These are phyloP conservation scores for Cantharis flavilabris DNA, from an alignment of 2,888 invertebrate genomes.

Conservation along the genomic window DNA sequence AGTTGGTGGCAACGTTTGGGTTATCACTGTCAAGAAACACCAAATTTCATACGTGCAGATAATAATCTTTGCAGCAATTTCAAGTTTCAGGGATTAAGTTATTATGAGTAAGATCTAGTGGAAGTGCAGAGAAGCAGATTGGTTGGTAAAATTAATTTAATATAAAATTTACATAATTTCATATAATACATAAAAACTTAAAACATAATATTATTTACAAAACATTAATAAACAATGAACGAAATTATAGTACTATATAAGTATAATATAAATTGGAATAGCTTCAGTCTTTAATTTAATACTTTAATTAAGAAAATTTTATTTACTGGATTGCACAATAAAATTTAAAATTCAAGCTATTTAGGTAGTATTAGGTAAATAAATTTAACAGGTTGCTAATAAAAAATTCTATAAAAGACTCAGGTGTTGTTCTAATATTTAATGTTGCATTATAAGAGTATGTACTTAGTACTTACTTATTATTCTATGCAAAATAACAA, in stretches of 20 bases:
- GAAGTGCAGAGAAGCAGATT: not conserved
- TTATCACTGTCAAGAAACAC: not conserved
- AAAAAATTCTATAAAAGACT: not conserved
- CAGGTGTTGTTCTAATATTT: not conserved
- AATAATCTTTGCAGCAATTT: not conserved
- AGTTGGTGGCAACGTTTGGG: not conserved
- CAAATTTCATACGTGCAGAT: slow-evolving; percentile 3
- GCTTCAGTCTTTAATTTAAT: too few species aligned
- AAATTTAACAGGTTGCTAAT: not conserved
- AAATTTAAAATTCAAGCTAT: not conserved
- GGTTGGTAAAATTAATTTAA: not conserved
- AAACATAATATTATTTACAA: not conserved
- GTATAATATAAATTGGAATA: too few species aligned
- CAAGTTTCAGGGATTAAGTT: not conserved
- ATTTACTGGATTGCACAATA: not conserved
- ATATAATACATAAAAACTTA: not conserved
- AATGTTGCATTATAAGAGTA: not conserved
- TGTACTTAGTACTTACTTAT: not conserved
- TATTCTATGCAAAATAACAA: not conserved
- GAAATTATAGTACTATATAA: too few species aligned
- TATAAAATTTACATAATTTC: not conserved
- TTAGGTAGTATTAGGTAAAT: not conserved
- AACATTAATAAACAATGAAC: not conserved
- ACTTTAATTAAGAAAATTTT: too few species aligned
- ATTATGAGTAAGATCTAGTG: not conserved